Percentiles rank a stretch among this genome's conserved stretches.
phyloP scores from a whole-genome alignment of 2,888 invertebrate genomes.

The Osmoderma eremita region DNA sequence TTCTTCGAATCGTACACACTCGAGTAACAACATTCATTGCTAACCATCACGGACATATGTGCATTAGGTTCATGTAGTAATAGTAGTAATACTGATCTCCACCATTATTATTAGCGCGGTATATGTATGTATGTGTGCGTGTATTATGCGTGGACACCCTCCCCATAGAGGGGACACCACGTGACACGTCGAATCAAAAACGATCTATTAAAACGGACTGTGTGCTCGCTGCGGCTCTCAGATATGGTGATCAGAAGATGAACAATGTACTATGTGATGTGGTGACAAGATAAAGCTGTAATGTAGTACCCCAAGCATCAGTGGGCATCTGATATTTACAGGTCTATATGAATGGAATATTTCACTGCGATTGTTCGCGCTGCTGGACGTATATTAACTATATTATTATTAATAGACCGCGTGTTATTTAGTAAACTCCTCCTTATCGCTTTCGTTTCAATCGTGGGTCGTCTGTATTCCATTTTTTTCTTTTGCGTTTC shows the following conservation, averaged over 20 bases:
- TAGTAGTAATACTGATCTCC: conserved; percentile 42
- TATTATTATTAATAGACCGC: background rate
- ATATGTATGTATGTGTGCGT: conserved; percentile 29
- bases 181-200: conserved; percentile 48
- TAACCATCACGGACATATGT: conserved; percentile 10
- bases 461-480: background rate
- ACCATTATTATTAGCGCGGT: conserved; percentile 43
- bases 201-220: conserved; percentile 34
- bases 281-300: too few relatives aligned
- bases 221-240: conserved; percentile 7
- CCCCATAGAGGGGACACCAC: conserved; percentile 52
- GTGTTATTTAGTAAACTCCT: too few relatives aligned
- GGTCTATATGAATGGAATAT: conserved; percentile 24
- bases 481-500: too few relatives aligned
- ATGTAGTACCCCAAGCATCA: too few relatives aligned
- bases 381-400: background rate
- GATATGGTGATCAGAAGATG: background rate
- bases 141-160: conserved; percentile 48
- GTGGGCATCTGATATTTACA: background rate
- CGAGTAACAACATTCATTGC: background rate
- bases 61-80: conserved; percentile 9
- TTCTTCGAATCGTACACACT: too few relatives aligned
- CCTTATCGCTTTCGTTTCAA: background rate
- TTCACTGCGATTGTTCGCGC: conserved; percentile 1
- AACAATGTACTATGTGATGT: background rate